Base-by-base conservation (phyloP, 1,140 invertebrate genomes). In the Bradynema listronoti region DNA sequence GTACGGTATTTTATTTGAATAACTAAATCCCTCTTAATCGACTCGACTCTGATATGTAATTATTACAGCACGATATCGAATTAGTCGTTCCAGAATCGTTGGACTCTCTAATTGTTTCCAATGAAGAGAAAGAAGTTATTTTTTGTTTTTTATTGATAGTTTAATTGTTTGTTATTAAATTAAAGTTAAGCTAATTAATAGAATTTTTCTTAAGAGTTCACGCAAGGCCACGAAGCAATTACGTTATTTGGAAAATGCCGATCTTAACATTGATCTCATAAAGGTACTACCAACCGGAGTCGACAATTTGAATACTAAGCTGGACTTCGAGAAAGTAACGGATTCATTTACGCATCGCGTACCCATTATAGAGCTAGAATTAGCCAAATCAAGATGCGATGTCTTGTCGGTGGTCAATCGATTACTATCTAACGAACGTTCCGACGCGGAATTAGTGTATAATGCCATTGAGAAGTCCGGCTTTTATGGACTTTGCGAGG, bases 141-240 rank as follows among this genome's bases (percentile, higher is more conserved):
- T n/a, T n/a, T n/a, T n/a, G n/a, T n/a, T n/a, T n/a, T n/a, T n/a
- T n/a, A n/a, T n/a, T n/a, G n/a, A n/a, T n/a, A n/a, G n/a, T n/a
- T n/a, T n/a, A n/a, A n/a, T n/a, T n/a, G n/a, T n/a, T n/a, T n/a
- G n/a, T n/a, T n/a, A n/a, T n/a, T n/a, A n/a, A 19, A 39, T 39
- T 39, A 39, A 39, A 19, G 19, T 39, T 39, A 39, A 39, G 36
- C 11, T 39, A 39, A 11, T 39, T 39, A 39, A 39, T 11, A 39
- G 11, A 11, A 39, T 39, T 19, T 39, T 39, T 11, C 36, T n/a
- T n/a, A n/a, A n/a, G n/a, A n/a, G n/a, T n/a, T n/a, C n/a, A n/a
- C n/a, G 42, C 30, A 62, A 33, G 24, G 57, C 59, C 36, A 62
- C 59, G 11, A 61, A 61, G 50, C 59, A 54, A 57, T 25, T 61